A percentile compares a stretch with the other conserved stretches of the same genome.
Evolutionary conservation across 2,113 vertebrate genomes (phyloP).

Genomic region (Alexandromys fortis): DNA sequence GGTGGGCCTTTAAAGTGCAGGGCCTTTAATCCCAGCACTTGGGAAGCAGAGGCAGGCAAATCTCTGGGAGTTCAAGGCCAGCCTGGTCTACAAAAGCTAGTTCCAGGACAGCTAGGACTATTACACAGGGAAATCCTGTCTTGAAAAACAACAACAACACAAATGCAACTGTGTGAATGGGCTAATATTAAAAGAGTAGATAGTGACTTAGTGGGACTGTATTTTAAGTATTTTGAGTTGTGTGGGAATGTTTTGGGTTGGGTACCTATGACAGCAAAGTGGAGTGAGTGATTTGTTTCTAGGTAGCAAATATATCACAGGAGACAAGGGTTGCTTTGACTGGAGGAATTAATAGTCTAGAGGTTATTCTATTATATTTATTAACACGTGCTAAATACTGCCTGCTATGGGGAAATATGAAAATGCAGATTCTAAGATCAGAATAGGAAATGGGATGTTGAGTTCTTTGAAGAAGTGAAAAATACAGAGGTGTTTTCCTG

Average conservation of each 20-base stretch:
- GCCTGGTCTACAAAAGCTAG: no score
- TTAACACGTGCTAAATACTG: background rate
- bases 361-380: no score
- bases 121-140: no score
- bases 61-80: no score
- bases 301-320: background rate
- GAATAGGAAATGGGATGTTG: background rate
- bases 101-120: no score
- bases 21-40: no score
- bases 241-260: background rate
- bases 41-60: no score
- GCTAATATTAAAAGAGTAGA: background rate
- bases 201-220: background rate
- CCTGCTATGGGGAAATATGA: background rate
- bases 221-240: background rate
- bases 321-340: background rate
- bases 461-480: background rate
- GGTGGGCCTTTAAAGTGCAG: no score
- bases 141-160: no score
- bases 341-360: background rate
- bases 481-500: background rate
- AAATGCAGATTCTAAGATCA: accelerated
- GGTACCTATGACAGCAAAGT: background rate
- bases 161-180: background rate
- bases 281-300: background rate